Conservation (phyloP, 2,888 invertebrate species). For the Clusia tigrina region DNA sequence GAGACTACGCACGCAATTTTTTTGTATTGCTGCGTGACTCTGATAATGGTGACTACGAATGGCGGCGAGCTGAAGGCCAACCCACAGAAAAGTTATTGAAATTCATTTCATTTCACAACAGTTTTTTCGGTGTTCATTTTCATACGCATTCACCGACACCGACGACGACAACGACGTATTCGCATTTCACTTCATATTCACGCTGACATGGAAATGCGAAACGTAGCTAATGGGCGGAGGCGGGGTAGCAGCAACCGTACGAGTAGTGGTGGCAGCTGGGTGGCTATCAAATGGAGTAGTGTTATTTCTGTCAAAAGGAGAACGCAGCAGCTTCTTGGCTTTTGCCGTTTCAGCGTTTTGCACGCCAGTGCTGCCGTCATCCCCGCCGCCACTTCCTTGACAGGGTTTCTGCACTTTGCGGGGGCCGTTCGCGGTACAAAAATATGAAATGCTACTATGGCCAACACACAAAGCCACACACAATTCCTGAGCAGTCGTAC, state of each 20-base stretch:
- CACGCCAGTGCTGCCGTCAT: too few species aligned
- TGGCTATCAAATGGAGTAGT: not conserved
- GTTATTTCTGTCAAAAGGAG: conserved; percentile 3
- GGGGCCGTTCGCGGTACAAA: not conserved
- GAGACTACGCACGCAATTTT: conserved; percentile 5
- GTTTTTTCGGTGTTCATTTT: not conserved
- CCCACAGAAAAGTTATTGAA: conserved; percentile 12
- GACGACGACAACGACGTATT: not conserved
- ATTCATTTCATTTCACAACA: conserved; percentile 8
- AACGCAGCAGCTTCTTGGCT: too few species aligned
- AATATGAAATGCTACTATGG: conserved; percentile 4
- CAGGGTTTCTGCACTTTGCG: not conserved
- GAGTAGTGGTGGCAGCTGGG: not conserved
- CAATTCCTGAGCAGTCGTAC: conserved; percentile 2
- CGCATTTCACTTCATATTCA: not conserved
- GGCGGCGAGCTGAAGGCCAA: not conserved
- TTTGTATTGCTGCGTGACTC: not conserved
- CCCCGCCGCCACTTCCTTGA: conserved; percentile 1
- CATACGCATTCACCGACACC: too few species aligned
- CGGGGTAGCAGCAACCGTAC: not conserved
- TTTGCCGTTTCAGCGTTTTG: too few species aligned
- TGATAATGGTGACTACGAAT: not conserved
- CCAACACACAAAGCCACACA: not conserved
- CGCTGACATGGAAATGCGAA: too few species aligned
- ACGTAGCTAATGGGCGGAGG: too few species aligned